Evolutionary conservation across 2,797 vertebrate species (phyloP), one percentile per base, ranked within the genome.

Genomic region (Pangasius macronema): DNA sequence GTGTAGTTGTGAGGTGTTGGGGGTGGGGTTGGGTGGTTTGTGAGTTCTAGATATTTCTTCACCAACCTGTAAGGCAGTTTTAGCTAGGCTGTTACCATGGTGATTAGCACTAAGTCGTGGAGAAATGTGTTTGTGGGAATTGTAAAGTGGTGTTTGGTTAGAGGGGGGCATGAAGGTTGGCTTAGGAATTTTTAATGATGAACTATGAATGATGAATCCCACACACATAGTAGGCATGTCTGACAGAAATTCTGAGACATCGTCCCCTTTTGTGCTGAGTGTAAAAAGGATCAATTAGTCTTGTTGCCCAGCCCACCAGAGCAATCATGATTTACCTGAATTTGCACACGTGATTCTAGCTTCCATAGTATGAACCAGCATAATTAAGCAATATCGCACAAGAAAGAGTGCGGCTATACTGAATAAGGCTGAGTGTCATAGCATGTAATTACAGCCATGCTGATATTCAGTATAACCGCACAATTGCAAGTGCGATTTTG

Each of bases 1-100:
- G 76, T 57, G 76, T 79, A 24, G 30, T 77, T 77, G 75, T 57
- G 36, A 42, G 51, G 18, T 80, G 65, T 86, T 11, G 57, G 18
- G 51, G 42, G 77, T 81, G 82, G 77, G 89, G 70, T n/a, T 72
- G 61, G 75, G 30, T 61, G 55, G 22, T 81, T 3, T 61, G 55
- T 4, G 36, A 39, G 20, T 42, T 14, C 14, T 83, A 18, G 13
- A 39, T 72, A 65, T 87, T 89, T 84, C 55, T 88, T 27, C 72
- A 53, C 59, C 49, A 39, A 73, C 85, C 61, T 85, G 70, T 86
- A 87, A 88, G 77, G 55, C 65, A 83, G 16, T 87, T 85, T 87
- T 85, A 73, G 76, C 70, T 72, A 20, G 77, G n/a, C 70, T 55
- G 83, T 90, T 85, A 51, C 88, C 73, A 87, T 85, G 67, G 88